A percentile compares a stretch with the other conserved stretches of the same genome.
These are phyloP conservation scores for Orthonyx spaldingii DNA, from an alignment of 2,113 vertebrate species.

Conservation along the genomic window DNA sequence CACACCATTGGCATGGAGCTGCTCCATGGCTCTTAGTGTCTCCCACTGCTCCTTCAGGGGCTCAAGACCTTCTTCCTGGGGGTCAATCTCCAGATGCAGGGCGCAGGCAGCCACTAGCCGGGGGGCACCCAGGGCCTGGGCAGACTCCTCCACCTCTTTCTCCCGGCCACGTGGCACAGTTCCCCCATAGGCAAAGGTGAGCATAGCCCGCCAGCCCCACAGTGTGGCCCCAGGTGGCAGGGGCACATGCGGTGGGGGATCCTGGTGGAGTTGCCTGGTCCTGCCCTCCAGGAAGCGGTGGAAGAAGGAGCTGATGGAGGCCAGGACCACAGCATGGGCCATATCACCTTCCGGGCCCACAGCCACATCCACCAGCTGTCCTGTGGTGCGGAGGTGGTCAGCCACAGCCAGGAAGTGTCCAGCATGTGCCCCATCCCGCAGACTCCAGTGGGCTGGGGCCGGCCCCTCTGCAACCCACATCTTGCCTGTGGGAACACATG, in stretches of 20 bases:
- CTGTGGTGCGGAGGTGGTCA: background rate
- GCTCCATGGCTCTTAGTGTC: conserved; percentile 69
- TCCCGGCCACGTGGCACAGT: conserved; percentile 8
- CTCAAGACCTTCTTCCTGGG: background rate
- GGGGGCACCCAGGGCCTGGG: conserved; percentile 65
- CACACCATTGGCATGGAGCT: conserved; percentile 64
- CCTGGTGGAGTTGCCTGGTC: background rate
- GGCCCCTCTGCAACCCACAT: conserved; percentile 51
- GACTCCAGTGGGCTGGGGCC: background rate
- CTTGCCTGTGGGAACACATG: background rate
- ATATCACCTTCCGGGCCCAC: conserved; percentile 17
- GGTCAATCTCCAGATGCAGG: background rate
- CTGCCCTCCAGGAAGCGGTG: conserved; percentile 2
- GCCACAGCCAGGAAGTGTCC: background rate
- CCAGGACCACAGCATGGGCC: conserved; percentile 45
- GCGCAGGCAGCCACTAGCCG: conserved; percentile 69
- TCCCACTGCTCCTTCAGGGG: conserved; percentile 68
- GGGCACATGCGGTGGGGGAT: background rate
- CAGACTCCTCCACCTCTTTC: conserved; percentile 66
- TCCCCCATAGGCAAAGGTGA: conserved; percentile 86
- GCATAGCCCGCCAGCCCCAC: conserved; percentile 54
- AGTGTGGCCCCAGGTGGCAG: background rate
- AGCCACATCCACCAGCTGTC: conserved; percentile 24
- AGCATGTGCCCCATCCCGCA: background rate
- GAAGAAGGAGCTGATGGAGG: conserved; percentile 58